Evolutionary conservation across 2,797 vertebrate genomes (phyloP).

Genomic region (Potorous gilbertii): DNA sequence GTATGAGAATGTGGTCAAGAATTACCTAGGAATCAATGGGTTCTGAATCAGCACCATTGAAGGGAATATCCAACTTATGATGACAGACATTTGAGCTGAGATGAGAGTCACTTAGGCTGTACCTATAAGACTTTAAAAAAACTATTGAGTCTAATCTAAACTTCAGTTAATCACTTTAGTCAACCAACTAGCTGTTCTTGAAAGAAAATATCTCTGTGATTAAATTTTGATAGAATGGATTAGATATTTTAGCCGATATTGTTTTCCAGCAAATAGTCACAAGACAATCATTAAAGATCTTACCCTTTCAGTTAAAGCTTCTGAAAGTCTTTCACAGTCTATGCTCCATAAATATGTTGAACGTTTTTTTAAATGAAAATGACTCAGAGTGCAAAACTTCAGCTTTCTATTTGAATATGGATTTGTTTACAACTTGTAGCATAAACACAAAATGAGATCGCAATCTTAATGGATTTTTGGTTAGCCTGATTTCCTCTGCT

Average conservation of each 20-base stretch:
- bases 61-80: neutral
- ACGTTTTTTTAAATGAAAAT: neutral
- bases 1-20: neutral
- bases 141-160: neutral
- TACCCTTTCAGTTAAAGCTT: neutral
- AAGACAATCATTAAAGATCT: neutral
- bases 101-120: neutral
- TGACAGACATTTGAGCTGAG: neutral
- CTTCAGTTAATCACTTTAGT: neutral
- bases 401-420: neutral
- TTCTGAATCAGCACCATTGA: neutral
- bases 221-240: neutral
- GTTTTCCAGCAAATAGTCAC: neutral
- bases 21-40: neutral
- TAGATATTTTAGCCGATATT: neutral
- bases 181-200: neutral
- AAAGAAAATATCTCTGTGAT: neutral
- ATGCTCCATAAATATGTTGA: neutral
- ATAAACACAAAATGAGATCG: neutral
- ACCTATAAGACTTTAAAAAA: neutral
- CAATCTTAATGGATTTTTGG: neutral
- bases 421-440: neutral
- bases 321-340: neutral
- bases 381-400: neutral
- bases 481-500: conserved; percentile 1